Percentiles rank a stretch among this genome's conserved stretches.
Conservation (phyloP, 2,888 invertebrate genomes). For the Aethes cnicana region DNA sequence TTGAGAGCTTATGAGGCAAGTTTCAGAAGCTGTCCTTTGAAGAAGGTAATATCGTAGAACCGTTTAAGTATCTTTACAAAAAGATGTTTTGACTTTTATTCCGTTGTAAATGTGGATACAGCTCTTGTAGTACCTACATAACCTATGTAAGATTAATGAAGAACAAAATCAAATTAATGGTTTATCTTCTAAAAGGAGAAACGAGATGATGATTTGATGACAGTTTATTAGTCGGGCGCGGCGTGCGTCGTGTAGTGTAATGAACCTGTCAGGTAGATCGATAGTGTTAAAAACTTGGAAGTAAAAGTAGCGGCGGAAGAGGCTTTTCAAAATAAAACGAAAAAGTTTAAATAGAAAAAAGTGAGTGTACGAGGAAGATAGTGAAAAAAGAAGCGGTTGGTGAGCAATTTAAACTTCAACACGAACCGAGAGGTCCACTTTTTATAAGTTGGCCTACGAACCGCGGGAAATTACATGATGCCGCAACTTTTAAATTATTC, state of each 20-base stretch:
- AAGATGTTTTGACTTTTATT: too few species aligned
- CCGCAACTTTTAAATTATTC: conserved; percentile 54
- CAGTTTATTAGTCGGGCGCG: too few species aligned
- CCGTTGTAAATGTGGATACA: too few species aligned
- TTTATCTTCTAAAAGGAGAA: too few species aligned
- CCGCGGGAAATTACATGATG: conserved; percentile 64
- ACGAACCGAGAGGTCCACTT: conserved; percentile 54
- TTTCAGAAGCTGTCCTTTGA: too few species aligned
- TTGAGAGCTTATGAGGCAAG: too few species aligned
- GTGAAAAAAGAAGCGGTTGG: conserved; percentile 67
- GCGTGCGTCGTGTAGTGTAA: conserved; percentile 8
- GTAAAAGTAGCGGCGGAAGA: conserved; percentile 44
- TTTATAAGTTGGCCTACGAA: conserved; percentile 61
- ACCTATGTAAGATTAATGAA: too few species aligned
- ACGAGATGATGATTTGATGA: too few species aligned
- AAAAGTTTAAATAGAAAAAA: conserved; percentile 80
- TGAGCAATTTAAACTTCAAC: conserved; percentile 75
- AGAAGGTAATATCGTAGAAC: neutral
- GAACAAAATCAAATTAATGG: too few species aligned
- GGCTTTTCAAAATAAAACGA: conserved; percentile 70
- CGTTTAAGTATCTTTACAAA: too few species aligned
- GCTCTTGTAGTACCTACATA: too few species aligned
- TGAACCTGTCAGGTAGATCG: conserved; percentile 8
- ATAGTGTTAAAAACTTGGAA: conserved; percentile 43
- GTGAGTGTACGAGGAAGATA: conserved; percentile 70